Evolutionary conservation across 2,113 vertebrate genomes (phyloP).

Genomic region (Daubentonia madagascariensis): DNA sequence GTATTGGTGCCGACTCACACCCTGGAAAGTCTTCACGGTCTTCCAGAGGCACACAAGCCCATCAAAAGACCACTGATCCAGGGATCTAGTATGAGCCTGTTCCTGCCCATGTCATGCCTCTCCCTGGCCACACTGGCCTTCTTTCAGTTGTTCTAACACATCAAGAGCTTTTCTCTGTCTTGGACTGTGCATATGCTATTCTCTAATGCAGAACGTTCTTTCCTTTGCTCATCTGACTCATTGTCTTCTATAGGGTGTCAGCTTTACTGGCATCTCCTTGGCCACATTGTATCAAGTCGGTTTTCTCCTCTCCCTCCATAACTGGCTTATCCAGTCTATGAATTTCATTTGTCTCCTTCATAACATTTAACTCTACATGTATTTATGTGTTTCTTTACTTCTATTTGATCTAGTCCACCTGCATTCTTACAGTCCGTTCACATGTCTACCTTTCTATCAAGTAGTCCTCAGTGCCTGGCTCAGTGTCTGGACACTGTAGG

Average conservation of each 20-base stretch:
- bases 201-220: accelerated
- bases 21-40: not conserved
- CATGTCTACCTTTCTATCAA: not conserved
- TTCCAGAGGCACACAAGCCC: accelerated
- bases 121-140: not conserved
- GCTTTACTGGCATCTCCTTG: not conserved
- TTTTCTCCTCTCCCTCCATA: not conserved
- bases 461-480: not conserved
- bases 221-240: not conserved
- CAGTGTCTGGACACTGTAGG: not conserved
- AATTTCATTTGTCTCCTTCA: not conserved
- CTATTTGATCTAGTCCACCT: not conserved
- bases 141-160: not conserved
- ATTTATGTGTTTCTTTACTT: not conserved
- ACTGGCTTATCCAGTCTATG: not conserved
- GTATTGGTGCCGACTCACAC: not conserved
- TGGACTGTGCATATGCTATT: accelerated
- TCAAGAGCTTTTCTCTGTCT: not conserved
- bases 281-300: accelerated
- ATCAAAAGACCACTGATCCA: accelerated
- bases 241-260: not conserved
- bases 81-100: not conserved
- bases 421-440: not conserved
- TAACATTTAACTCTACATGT: not conserved
- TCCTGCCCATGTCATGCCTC: not conserved